These are phyloP conservation scores for Ptychobarbus kaznakovi DNA, from an alignment of 2,797 vertebrate genomes.

Conservation along the genomic window DNA sequence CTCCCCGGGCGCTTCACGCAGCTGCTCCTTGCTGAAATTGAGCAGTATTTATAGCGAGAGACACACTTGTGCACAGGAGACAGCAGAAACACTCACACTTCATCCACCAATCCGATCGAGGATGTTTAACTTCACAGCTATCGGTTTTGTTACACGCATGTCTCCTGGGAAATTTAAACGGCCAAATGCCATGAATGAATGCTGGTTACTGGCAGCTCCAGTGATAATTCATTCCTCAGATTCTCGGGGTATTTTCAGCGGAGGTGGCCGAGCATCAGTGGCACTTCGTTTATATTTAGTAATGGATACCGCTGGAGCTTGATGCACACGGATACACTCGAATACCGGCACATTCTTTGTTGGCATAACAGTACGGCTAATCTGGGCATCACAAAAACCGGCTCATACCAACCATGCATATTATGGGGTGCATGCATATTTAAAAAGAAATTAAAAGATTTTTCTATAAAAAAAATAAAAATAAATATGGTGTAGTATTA, in stretches of 20 bases:
- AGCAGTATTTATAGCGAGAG: constrained; percentile 72
- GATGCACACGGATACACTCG: constrained; percentile 36
- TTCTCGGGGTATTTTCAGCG: constrained; percentile 41
- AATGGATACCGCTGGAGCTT: constrained; percentile 26
- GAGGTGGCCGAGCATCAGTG: constrained; percentile 27
- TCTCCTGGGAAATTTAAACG: constrained; percentile 25
- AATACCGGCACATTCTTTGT: constrained; percentile 30
- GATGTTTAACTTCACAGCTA: constrained; percentile 60
- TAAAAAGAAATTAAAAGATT: background rate
- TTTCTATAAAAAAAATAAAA: background rate
- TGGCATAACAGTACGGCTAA: constrained; percentile 55
- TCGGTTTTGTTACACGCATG: constrained; percentile 13
- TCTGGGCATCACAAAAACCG: constrained; percentile 56
- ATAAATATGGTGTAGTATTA: background rate
- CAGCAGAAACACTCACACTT: constrained; percentile 56
- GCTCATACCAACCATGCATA: constrained; percentile 36
- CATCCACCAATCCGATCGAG: constrained; percentile 61
- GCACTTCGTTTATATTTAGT: constrained; percentile 55
- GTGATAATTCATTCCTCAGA: constrained; percentile 56
- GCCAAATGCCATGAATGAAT: constrained; percentile 32
- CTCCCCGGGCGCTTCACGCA: constrained; percentile 50
- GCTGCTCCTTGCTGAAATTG: constrained; percentile 66
- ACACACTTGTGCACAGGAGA: constrained; percentile 59
- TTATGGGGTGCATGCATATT: background rate
- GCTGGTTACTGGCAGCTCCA: constrained; percentile 36